Conservation (phyloP, 1,140 invertebrate species). For the Euura saliciscinereae region DNA sequence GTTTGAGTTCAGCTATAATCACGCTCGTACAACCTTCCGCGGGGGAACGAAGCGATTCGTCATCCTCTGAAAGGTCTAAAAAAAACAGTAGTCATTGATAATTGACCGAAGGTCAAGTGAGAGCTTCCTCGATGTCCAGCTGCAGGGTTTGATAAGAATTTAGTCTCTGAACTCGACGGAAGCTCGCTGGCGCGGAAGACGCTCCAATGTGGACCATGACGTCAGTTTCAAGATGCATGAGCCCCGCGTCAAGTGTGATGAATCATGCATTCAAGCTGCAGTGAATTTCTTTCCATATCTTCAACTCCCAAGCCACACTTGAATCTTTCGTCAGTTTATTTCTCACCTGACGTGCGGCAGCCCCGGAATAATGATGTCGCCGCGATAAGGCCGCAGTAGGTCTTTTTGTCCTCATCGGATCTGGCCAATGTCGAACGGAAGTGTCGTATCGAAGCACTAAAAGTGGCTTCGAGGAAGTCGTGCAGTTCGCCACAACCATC, state of each 20-base stretch:
- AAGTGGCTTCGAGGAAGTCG: neutral
- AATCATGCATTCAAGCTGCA: no score
- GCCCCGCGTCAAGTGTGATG: no score
- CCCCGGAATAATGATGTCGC: no score
- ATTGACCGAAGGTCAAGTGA: conserved; percentile 7
- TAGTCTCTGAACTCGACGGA: neutral
- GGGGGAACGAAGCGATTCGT: neutral
- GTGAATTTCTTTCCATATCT: no score
- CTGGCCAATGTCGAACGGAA: neutral
- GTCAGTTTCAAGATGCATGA: no score
- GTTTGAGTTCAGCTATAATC: no score
- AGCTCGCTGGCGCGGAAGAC: no score
- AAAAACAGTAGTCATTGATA: neutral
- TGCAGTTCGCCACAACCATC: neutral
- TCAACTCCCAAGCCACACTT: no score
- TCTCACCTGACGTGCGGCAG: no score
- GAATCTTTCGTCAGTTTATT: no score
- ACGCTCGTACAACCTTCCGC: neutral
- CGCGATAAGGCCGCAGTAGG: neutral
- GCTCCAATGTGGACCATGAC: no score
- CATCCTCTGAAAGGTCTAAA: neutral
- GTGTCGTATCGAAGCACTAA: conserved; percentile 1
- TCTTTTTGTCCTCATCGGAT: neutral
- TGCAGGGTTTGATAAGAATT: neutral
- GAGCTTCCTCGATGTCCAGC: neutral